Evolutionary conservation across 2,888 invertebrate species (phyloP), one percentile per base, ranked within the genome.

Genomic region (Dryobotodes eremita): DNA sequence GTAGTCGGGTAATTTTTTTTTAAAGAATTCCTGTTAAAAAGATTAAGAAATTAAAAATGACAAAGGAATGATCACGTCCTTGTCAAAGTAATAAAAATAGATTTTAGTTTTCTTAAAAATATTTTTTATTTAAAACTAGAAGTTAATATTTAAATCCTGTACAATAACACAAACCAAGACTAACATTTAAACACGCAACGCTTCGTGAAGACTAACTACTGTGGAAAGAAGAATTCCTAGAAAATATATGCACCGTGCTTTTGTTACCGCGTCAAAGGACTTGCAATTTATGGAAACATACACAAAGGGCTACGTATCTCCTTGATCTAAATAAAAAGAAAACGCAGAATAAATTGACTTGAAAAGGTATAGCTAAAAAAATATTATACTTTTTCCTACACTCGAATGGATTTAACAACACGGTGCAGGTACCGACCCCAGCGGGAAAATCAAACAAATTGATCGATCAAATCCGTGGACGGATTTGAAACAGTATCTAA

Each of bases 291-390:
- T 80, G 78, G 71, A 71, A 82, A 80, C 48, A 61, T 64, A 71
- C 50, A 79, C 79, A 80, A 83, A 87, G 78, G 71, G 57, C 6
- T 86, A 8, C n/a, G 71, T 71, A 61, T 74, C 61, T 59, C 73
- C 72, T 86, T 86, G 75, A 79, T 86, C 68, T 74, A 71, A 79
- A 86, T 83, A 66, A 55, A 78, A 78, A 79, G 64, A 86, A 85
- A 82, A 77, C n/a, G 62, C 6, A 23, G 74, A 85, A 77, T 82
- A 74, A 71, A 85, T 68, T 70, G 59, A 71, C 76, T 71, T 8
- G 53, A 69, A 81, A 50, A 65, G n/a, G 2, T 80, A 57, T 6
- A 23, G 10, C 1, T 15, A 26, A 31, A 73, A 61, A 23, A 26
- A 42, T 17, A 50, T 36, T 2, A 0, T 59, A 50, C 15, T 36